Percentiles rank a stretch among this genome's conserved stretches.
phyloP scores from a whole-genome alignment of 2,113 vertebrate genomes.

The Rhinichthys klamathensis region DNA sequence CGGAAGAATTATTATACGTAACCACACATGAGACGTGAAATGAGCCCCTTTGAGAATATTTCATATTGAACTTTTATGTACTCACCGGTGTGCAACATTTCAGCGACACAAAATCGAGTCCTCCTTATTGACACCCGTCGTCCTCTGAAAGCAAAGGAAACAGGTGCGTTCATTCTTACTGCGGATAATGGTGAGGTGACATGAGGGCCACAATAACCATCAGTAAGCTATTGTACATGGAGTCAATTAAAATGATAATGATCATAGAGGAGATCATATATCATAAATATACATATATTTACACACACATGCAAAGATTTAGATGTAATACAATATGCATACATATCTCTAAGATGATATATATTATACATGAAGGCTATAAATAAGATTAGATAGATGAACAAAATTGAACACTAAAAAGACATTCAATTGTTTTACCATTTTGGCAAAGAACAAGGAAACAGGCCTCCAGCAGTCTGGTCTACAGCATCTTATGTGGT shows the following conservation, averaged over 20 bases:
- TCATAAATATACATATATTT: constrained; percentile 34
- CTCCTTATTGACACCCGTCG: constrained; percentile 88
- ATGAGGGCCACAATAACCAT: background rate
- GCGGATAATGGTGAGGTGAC: constrained; percentile 13
- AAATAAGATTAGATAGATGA: background rate
- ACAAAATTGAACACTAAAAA: background rate
- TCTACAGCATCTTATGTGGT: constrained; percentile 16
- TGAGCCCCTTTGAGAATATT: background rate
- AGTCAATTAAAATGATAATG: background rate
- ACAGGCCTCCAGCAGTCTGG: constrained; percentile 13
- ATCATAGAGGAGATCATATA: background rate
- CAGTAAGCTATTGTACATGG: background rate
- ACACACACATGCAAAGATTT: background rate
- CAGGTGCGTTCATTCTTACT: constrained; percentile 40
- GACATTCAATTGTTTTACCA: background rate
- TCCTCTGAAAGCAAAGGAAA: constrained; percentile 80
- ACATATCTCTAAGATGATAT: background rate
- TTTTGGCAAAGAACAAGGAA: constrained; percentile 1
- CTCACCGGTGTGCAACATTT: constrained; percentile 86
- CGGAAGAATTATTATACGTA: background rate
- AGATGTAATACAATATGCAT: constrained; percentile 8
- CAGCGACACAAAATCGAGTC: constrained; percentile 96
- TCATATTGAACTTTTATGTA: constrained; percentile 53
- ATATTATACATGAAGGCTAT: background rate
- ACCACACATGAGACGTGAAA: background rate